Base-by-base conservation (phyloP, 1,140 invertebrate genomes). In the Muscidifurax raptorellus region DNA sequence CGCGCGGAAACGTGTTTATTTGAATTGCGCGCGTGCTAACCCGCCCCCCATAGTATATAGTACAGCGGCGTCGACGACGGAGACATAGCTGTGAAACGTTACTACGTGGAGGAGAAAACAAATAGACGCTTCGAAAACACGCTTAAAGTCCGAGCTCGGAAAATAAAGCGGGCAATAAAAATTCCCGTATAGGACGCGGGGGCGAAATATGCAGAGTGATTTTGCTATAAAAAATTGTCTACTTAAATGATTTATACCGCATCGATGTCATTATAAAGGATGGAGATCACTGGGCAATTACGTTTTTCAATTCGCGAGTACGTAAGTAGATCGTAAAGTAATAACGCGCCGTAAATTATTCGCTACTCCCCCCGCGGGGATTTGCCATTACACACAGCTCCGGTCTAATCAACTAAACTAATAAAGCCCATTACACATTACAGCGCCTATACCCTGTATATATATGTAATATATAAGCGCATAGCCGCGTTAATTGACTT, bases 11-110 rank as follows among this genome's bases (percentile, higher is more conserved):
- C 64, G 66, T 69, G 66, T 69, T 69, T 69, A 69, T 69, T 69
- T 69, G 66, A 69, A 69, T 28, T 69, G 27, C 66, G 25, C 66
- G 66, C 25, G 66, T 30, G 66, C 66, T 59, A n/a, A n/a, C 22
- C 22, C 52, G 52, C 52, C 22, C 22, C 15, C 18, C 52, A 0
- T 40, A 40, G 32, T n/a, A n/a, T n/a, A n/a, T n/a, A n/a, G n/a
- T n/a, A 40, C 7, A 40, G 36, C 36, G 7, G 7, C 59, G 72
- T 40, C 81, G 86, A 80, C 78, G 75, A 66, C 28, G 36, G 36
- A 69, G 66, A 69, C 28, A 69, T 69, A 30, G 28, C 25, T 30
- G 66, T 15, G 66, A 28, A 69, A 69, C 66, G 52, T 59, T 59
- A 59, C 52, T 3, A 4, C 22, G 52, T 10, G 66, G 27, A 0